phyloP scores from a whole-genome alignment of 2,113 vertebrate genomes.

The Actinemys pallida region DNA sequence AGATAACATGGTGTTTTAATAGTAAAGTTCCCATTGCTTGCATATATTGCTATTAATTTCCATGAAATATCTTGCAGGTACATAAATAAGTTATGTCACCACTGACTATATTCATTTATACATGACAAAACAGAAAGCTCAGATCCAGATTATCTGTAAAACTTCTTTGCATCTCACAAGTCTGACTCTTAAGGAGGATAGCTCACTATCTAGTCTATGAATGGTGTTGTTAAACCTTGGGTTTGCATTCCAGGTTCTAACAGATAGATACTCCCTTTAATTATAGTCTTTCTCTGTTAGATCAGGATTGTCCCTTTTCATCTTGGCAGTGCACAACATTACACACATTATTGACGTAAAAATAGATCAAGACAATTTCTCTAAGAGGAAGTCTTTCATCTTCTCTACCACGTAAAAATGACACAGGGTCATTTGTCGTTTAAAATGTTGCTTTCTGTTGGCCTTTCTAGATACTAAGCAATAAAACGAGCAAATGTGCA shows the following conservation, averaged over 20 bases:
- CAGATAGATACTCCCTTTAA: fast-evolving
- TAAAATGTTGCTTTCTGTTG: neutral
- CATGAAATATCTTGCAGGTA: constrained; percentile 62
- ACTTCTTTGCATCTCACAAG: neutral
- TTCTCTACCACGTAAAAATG: neutral
- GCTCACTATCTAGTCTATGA: neutral
- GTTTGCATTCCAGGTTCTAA: neutral
- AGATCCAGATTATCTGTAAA: constrained; percentile 41
- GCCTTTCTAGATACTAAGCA: neutral
- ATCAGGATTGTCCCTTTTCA: neutral
- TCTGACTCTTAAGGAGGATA: neutral
- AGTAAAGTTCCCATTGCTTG: constrained; percentile 59
- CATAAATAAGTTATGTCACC: constrained; percentile 62
- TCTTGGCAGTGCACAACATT: neutral
- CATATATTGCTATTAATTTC: constrained; percentile 59
- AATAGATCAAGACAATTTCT: neutral
- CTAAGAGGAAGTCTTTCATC: neutral
- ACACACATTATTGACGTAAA: neutral
- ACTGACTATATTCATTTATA: constrained; percentile 52
- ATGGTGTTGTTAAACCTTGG: neutral
- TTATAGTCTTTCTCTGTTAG: neutral
- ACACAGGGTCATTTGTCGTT: neutral
- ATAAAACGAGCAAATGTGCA: neutral
- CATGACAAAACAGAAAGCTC: constrained; percentile 45
- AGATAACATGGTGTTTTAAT: constrained; percentile 65